Evolutionary conservation across 2,888 invertebrate genomes (phyloP), one percentile per base, ranked within the genome.

Genomic region (Eupeodes luniger): DNA sequence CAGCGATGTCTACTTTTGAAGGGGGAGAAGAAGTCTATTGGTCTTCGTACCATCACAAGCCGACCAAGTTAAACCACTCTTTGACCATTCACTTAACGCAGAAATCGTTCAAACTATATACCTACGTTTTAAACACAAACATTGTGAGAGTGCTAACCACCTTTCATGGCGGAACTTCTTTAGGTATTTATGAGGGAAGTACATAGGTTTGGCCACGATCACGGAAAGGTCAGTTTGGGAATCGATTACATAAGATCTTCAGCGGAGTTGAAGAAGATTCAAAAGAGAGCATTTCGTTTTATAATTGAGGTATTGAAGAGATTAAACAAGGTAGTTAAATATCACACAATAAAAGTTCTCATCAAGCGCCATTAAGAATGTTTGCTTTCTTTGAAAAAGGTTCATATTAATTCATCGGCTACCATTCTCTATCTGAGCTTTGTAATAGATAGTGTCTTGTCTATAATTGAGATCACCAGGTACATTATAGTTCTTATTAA

Each of bases 171-270:
- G 76, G 76, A 85, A 77, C 76, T 55, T 61, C 49, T 72, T 77
- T 57, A 27, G 53, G 16, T 61, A 53, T 64, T 27, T 59, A 36
- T 80, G 12, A 49, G 61, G 57, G 70, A 61, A 79, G 75, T 76
- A 40, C 40, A 40, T 7, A 9, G 12, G 55, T 14, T 12, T 53
- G 79, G 57, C 49, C 53, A 44, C 57, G 75, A 75, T 75, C 59
- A 67, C 76, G 57, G 62, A 67, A 74, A 78, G 85, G 69, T 75
- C 64, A 61, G 67, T 36, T 47, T 53, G 11, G 69, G 27, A 62
- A 57, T 47, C 66, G 76, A 76, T 87, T 87, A 49, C 67, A 27
- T 83, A 87, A 87, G 47, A 10, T 77, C 66, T 66, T 51, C 16
- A 4, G 16, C n/a, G 1, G n/a, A 49, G 57, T 66, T 82, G 12